These are phyloP conservation scores for Apostichopus parvimensis DNA, from an alignment of 35 echinoderm and acorn worm species.

Conservation along the genomic window DNA sequence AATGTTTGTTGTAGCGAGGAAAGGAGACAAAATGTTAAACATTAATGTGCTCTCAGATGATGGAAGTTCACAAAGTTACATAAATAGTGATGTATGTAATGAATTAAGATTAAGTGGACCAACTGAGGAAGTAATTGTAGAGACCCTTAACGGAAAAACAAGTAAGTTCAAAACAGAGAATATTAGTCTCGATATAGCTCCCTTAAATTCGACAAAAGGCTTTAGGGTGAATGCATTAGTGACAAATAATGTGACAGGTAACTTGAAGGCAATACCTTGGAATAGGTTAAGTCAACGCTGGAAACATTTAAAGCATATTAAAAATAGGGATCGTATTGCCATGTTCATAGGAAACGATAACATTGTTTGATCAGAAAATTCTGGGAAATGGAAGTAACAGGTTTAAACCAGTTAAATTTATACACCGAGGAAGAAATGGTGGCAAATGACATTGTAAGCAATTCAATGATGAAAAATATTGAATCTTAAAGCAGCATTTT, in stretches of 20 bases:
- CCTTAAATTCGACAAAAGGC: background rate
- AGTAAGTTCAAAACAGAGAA: constrained; percentile 41
- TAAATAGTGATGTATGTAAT: constrained; percentile 46
- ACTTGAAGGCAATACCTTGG: constrained; percentile 38
- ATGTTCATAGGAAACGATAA: constrained; percentile 50
- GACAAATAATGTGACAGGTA: constrained; percentile 58
- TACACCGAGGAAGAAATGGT: constrained; percentile 34
- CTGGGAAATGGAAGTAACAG: constrained; percentile 44
- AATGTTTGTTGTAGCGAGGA: constrained; percentile 22
- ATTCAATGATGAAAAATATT: constrained; percentile 19
- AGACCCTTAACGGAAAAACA: constrained; percentile 41
- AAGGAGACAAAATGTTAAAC: constrained; percentile 8
- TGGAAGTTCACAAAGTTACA: constrained; percentile 55
- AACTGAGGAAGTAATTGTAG: constrained; percentile 49
- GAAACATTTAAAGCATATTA: constrained; percentile 34
- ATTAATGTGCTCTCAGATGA: constrained; percentile 59
- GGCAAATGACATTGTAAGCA: constrained; percentile 34
- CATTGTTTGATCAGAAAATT: constrained; percentile 37
- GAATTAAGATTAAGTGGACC: constrained; percentile 42
- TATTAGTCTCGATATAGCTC: constrained; percentile 17
- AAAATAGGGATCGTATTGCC: constrained; percentile 37
- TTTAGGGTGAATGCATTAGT: constrained; percentile 52
- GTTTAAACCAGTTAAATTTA: constrained; percentile 7
- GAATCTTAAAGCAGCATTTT: background rate
- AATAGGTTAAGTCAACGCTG: constrained; percentile 38